Evolutionary conservation across 2,888 invertebrate genomes (phyloP).

Genomic region (Machimus rusticus): DNA sequence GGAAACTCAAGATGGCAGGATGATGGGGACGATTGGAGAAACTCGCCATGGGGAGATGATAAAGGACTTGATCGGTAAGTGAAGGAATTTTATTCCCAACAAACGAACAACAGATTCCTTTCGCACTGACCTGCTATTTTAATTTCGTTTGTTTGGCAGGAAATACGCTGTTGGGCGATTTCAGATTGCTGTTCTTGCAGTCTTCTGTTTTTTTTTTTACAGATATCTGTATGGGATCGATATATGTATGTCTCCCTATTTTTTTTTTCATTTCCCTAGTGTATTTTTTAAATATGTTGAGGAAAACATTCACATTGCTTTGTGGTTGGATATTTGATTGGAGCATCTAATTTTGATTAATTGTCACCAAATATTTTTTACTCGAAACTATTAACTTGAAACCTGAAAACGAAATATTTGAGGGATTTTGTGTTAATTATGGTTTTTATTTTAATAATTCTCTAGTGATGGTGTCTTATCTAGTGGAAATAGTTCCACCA

Average conservation of each 20-base stretch:
- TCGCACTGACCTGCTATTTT: not conserved
- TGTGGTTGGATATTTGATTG: not conserved
- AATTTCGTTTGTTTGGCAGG: not conserved
- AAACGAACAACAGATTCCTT: not conserved
- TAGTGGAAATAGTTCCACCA: no score
- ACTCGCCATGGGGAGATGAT: not conserved
- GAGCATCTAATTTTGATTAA: no score
- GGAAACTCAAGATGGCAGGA: not conserved
- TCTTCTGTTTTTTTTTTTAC: not conserved
- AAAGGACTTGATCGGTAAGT: not conserved
- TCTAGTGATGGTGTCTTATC: no score
- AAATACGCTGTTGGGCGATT: constrained; percentile 31
- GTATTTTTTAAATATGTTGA: not conserved
- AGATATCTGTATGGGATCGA: not conserved
- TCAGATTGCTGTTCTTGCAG: not conserved
- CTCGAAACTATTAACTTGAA: not conserved
- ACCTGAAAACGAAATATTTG: not conserved
- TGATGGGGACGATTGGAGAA: not conserved
- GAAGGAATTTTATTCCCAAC: not conserved
- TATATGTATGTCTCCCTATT: not conserved
- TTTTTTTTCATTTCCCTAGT: not conserved
- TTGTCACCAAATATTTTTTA: not conserved
- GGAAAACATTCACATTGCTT: not conserved
- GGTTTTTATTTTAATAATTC: not conserved
- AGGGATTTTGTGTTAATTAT: not conserved